Percentiles rank a stretch among this genome's conserved stretches.
These are phyloP conservation scores for Musca vetustissima DNA, from an alignment of 1,140 invertebrate species.

Conservation along the genomic window DNA sequence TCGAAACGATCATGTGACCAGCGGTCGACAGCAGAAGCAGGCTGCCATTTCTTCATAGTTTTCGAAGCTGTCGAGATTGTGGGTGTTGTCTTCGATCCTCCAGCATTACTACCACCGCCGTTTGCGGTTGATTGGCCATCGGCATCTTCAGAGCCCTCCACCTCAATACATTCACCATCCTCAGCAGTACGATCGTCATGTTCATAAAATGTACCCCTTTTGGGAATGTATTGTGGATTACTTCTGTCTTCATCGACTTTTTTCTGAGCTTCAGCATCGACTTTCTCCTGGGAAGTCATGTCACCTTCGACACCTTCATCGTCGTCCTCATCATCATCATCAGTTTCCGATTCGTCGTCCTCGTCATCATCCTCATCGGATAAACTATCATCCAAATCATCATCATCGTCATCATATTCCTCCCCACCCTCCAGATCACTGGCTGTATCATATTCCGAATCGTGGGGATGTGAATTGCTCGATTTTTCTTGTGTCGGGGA, in stretches of 20 bases:
- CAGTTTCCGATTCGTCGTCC: conserved; percentile 35
- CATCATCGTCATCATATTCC: conserved; percentile 41
- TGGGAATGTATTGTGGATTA: conserved; percentile 96
- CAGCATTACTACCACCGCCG: conserved; percentile 34
- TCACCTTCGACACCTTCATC: conserved; percentile 60
- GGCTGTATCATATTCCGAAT: conserved; percentile 53
- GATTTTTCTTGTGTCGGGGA: conserved; percentile 46
- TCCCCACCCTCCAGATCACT: conserved; percentile 56
- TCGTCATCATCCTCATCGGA: conserved; percentile 51
- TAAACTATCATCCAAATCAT: conserved; percentile 41
- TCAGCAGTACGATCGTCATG: conserved; percentile 88
- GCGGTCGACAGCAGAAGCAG: conserved; percentile 59
- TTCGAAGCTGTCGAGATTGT: conserved; percentile 50
- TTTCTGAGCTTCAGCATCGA: conserved; percentile 64
- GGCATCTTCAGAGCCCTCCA: conserved; percentile 31
- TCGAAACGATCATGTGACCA: conserved; percentile 92
- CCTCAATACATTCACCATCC: conserved; percentile 30
- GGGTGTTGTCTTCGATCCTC: conserved; percentile 35
- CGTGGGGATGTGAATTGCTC: conserved; percentile 52
- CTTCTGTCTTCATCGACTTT: conserved; percentile 90
- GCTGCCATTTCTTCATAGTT: conserved; percentile 59
- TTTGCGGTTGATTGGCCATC: conserved; percentile 24
- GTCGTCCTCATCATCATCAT: conserved; percentile 54
- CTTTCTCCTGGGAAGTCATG: conserved; percentile 60
- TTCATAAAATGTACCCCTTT: conserved; percentile 94